These are phyloP conservation scores for Andrena flavipes DNA, from an alignment of 2,888 invertebrate species.

Conservation along the genomic window DNA sequence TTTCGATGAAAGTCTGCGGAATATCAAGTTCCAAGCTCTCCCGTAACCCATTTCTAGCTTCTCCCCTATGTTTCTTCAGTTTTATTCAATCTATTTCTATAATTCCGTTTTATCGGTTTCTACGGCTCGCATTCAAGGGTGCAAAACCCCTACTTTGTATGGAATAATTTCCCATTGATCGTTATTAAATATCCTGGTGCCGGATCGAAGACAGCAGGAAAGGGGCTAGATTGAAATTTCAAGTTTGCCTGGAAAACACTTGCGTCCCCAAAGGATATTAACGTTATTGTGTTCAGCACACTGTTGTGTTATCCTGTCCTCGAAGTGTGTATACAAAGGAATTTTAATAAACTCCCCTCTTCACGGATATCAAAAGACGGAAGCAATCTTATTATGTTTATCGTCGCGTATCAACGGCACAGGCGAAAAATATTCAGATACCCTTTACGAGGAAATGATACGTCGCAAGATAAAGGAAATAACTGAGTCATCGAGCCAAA, in stretches of 20 bases:
- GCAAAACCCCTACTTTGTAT: neutral
- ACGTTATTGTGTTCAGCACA: neutral
- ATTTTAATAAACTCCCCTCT: slow-evolving; percentile 51
- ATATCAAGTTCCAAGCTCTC: slow-evolving; percentile 60
- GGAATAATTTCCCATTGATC: too few species aligned
- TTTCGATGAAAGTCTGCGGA: slow-evolving; percentile 63
- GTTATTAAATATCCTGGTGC: too few species aligned
- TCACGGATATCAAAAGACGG: slow-evolving; percentile 36
- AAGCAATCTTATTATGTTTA: slow-evolving; percentile 55
- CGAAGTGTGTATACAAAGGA: slow-evolving; percentile 30
- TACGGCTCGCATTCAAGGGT: too few species aligned
- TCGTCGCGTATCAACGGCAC: slow-evolving; percentile 48
- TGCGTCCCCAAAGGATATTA: neutral
- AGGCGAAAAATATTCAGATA: slow-evolving; percentile 34
- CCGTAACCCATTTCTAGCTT: slow-evolving; percentile 55
- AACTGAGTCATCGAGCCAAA: slow-evolving; percentile 51
- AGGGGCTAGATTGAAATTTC: neutral
- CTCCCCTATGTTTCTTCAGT: slow-evolving; percentile 1
- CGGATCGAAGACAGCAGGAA: neutral
- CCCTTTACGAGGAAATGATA: slow-evolving; percentile 39
- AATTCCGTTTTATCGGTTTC: neutral
- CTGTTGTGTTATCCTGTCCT: neutral
- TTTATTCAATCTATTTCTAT: slow-evolving; percentile 28
- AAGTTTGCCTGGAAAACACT: neutral
- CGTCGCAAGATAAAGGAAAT: slow-evolving; percentile 55